Conservation (phyloP, 2,797 vertebrate species). For the Linurgus olivaceus region DNA sequence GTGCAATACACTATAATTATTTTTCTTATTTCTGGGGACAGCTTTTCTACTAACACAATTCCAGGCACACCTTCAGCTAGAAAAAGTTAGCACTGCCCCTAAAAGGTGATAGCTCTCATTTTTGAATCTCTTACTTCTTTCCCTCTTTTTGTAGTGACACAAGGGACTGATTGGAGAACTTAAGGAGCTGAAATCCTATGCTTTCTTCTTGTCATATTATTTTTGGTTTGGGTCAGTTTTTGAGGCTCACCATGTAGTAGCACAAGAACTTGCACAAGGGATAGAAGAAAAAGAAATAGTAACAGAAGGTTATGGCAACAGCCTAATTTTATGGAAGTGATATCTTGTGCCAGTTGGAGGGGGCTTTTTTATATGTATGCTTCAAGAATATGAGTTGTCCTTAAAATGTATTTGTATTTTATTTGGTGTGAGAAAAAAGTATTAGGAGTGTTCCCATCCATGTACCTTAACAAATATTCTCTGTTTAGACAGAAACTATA, state of each 20-base stretch:
- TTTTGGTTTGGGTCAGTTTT: neutral
- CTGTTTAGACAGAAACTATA: neutral
- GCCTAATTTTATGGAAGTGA: neutral
- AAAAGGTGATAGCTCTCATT: neutral
- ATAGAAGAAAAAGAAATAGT: neutral
- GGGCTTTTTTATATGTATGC: neutral
- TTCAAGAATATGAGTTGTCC: neutral
- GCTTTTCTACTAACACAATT: neutral
- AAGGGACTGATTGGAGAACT: neutral
- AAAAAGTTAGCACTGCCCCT: neutral
- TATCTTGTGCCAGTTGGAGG: neutral
- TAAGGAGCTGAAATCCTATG: neutral
- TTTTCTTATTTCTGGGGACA: neutral
- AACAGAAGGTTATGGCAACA: neutral
- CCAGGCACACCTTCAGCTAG: neutral
- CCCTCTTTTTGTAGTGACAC: neutral
- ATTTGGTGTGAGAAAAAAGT: neutral
- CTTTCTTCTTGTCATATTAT: neutral
- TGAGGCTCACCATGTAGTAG: neutral
- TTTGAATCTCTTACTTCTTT: neutral
- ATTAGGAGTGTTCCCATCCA: neutral
- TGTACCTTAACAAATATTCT: neutral
- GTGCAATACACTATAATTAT: neutral
- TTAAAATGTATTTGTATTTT: neutral
- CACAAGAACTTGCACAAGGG: neutral